Evolutionary conservation across 2,888 invertebrate genomes (phyloP), one percentile per base, ranked within the genome.

Genomic region (Dorcus hopei): DNA sequence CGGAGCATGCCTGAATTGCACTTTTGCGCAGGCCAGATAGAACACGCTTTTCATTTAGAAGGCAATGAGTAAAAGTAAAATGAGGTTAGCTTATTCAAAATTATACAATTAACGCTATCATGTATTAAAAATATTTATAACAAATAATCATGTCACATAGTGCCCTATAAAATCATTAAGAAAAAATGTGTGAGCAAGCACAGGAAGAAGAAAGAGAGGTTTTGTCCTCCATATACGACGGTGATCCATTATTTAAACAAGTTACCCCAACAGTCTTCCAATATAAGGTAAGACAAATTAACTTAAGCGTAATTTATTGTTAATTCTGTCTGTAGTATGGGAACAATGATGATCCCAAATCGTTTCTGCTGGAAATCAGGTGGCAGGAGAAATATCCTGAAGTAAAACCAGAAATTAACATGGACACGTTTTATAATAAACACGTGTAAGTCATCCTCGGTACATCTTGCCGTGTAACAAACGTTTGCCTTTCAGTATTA

Each of bases 361-460:
- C 95, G 1, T 93, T 97, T 78, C 79, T 97, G 59, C 77, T 97
- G 62, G 95, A 97, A 80, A 86, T 97, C 63, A 82, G 82, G 69
- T 97, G 97, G 97, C 88, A 88, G 26, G 83, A 87, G 1, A 85
- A 86, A 47, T 97, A 97, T 78, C 97, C 97, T 5, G 86, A 89
- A 45, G 89, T 89, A 47, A 83, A 87, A 66, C 96, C 97, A 9
- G 80, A 75, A 26, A 83, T 96, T 61, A 94, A 90, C 79, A 83
- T 97, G 84, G 91, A 95, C 68, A 88, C 91, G 40, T 97, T 97
- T 80, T 97, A 94, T 75, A 97, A 97, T 79, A 90, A 92, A 74
- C 89, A 92, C 77, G 79, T 97, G 95, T 95, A 82, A 88, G 91
- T 86, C 74, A 66, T 54, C 11, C 47, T 14, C 49, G 11, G 49